Evolutionary conservation across 2,797 vertebrate genomes (phyloP), one percentile per base, ranked within the genome.

Genomic region (Danionella dracula): DNA sequence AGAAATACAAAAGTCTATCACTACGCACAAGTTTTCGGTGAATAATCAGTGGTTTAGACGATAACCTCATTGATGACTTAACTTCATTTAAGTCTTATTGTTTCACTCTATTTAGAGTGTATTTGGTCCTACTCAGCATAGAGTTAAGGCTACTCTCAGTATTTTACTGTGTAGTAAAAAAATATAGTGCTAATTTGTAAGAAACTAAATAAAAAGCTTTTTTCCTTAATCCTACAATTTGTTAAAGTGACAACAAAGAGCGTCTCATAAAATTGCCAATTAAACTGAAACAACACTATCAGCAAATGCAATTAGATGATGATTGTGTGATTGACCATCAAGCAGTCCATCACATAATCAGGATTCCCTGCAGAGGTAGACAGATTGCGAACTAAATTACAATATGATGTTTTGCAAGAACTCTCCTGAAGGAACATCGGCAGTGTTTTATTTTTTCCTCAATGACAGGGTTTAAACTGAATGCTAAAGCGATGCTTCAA

Each of bases 351-450:
- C 29, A 38, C 6, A 23, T 46, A 59, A 53, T 38, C 19, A 1
- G 9, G 41, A 45, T 46, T 27, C 63, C 31, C 32, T 45, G 3
- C 15, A 45, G 65, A 11, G 31, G 41, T n/a, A 32, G 12, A 50
- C 23, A 68, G 65, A 72, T 72, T 50, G 50, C 57, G 35, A 41
- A 17, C 20, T 53, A 72, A 41, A 45, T 44, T 57, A 41, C 21
- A 41, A 13, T 42, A 1, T 50, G 50, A 72, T 32, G 32, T 37
- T 11, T 15, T 45, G 45, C 19, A 35, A 54, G 41, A 71, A 31
- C 20, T 66, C 13, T 50, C 21, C 23, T 21, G 23, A 49, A 19
- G 34, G 1, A 49, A 8, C 19, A 7, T 57, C 23, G 37, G 31
- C 21, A 41, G 31, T 27, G 3, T 54, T 23, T 45, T 6, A 17